Percentiles rank a stretch among this genome's conserved stretches.
Conservation (phyloP, 2,113 vertebrate species). For the Recurvirostra avosetta region DNA sequence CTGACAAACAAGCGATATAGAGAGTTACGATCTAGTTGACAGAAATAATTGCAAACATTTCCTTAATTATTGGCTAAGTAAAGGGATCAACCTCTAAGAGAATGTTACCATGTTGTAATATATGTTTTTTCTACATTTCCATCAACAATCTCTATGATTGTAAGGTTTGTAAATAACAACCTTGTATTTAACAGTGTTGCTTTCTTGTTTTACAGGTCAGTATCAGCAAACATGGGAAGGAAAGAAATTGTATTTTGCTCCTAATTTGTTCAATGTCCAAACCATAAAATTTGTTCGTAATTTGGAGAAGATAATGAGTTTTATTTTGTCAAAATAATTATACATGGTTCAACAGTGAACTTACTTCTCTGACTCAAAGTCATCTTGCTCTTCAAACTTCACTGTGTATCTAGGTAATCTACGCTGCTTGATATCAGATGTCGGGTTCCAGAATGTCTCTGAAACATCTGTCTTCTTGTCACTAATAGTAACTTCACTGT, state of each 20-base stretch:
- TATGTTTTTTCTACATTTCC: neutral
- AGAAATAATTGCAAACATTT: neutral
- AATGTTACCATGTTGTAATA: neutral
- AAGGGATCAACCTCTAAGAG: neutral
- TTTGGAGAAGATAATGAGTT: neutral
- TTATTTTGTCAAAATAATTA: neutral
- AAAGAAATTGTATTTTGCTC: neutral
- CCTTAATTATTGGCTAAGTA: neutral
- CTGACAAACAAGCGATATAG: constrained; percentile 65
- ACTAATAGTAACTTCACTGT: constrained; percentile 94
- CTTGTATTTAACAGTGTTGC: neutral
- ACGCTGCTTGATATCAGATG: constrained; percentile 85
- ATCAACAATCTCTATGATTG: neutral
- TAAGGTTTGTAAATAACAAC: neutral
- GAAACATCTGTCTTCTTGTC: constrained; percentile 91
- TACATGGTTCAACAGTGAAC: neutral
- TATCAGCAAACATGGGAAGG: neutral
- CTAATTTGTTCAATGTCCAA: neutral
- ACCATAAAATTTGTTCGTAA: neutral
- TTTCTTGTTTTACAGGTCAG: neutral
- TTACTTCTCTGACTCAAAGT: constrained; percentile 93
- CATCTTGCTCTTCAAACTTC: constrained; percentile 90
- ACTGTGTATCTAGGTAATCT: constrained; percentile 90
- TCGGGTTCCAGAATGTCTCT: constrained; percentile 95
- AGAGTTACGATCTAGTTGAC: neutral